Conservation (phyloP, 1,140 invertebrate genomes). For the Dendrolimus punctatus region DNA sequence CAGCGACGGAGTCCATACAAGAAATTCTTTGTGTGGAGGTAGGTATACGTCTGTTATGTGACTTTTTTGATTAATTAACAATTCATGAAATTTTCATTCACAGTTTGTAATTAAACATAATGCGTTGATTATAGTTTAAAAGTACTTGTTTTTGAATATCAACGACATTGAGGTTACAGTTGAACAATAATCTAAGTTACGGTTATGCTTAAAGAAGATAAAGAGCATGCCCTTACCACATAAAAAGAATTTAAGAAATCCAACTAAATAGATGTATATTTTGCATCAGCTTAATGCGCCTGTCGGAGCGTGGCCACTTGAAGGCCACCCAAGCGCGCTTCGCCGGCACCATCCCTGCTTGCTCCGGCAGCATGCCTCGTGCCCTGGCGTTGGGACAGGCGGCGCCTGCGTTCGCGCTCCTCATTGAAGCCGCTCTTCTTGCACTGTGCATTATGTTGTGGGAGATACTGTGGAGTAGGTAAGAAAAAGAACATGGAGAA, state of each 20-base stretch:
- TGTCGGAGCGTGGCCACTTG: constrained; percentile 41
- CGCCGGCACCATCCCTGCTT: constrained; percentile 22
- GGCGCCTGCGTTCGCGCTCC: constrained; percentile 42
- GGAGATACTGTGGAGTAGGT: constrained; percentile 41
- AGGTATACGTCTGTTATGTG: background rate
- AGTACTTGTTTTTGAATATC: too few relatives aligned
- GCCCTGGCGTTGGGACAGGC: constrained; percentile 48
- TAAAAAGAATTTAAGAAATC: too few relatives aligned
- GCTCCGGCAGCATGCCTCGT: constrained; percentile 38
- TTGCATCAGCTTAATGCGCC: constrained; percentile 32
- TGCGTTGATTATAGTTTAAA: too few relatives aligned
- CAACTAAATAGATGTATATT: too few relatives aligned
- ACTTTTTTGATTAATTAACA: background rate
- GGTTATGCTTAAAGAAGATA: too few relatives aligned
- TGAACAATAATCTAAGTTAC: too few relatives aligned
- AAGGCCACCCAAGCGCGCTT: constrained; percentile 25
- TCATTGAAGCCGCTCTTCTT: constrained; percentile 19
- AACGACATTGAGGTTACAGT: too few relatives aligned
- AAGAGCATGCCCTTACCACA: too few relatives aligned
- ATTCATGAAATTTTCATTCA: background rate
- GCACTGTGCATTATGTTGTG: constrained; percentile 25
- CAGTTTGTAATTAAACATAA: too few relatives aligned
- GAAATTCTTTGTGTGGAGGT: constrained; percentile 67
- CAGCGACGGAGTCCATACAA: constrained; percentile 67
- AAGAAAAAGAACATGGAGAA: background rate